Percentiles rank a stretch among this genome's conserved stretches.
Conservation (phyloP, 2,797 vertebrate species). For the Ceyx erithaca region DNA sequence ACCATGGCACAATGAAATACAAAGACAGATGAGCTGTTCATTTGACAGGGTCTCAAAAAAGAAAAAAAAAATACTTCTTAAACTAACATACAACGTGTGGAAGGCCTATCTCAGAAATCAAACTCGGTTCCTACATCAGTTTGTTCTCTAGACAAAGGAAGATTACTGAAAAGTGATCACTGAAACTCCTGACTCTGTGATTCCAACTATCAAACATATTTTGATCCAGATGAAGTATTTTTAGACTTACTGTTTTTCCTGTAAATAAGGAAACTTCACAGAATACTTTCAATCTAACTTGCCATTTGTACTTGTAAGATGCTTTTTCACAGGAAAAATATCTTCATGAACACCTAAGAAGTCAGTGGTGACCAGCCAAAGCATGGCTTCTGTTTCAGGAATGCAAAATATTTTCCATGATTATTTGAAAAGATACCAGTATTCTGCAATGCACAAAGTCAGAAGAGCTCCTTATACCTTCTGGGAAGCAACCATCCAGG, state of each 20-base stretch:
- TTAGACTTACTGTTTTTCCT: neutral
- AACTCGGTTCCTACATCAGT: neutral
- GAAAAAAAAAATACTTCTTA: neutral
- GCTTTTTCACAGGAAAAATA: neutral
- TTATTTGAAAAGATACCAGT: neutral
- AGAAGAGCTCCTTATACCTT: neutral
- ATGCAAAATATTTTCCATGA: neutral
- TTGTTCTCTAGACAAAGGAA: neutral
- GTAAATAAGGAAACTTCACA: neutral
- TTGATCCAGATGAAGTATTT: neutral
- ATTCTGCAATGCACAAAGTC: neutral
- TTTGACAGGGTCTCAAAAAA: neutral
- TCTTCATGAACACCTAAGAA: neutral
- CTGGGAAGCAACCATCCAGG: neutral
- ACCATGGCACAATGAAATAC: neutral
- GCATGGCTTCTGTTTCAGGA: neutral
- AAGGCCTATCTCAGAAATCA: neutral
- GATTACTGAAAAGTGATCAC: neutral
- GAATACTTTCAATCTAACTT: neutral
- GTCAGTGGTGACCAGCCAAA: neutral
- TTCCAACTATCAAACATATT: neutral
- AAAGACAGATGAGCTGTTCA: neutral
- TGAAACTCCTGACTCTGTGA: neutral
- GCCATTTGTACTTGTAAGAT: neutral
- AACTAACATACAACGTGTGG: neutral